phyloP scores from a whole-genome alignment of 2,797 vertebrate genomes.

The Brachyalestes nurse region DNA sequence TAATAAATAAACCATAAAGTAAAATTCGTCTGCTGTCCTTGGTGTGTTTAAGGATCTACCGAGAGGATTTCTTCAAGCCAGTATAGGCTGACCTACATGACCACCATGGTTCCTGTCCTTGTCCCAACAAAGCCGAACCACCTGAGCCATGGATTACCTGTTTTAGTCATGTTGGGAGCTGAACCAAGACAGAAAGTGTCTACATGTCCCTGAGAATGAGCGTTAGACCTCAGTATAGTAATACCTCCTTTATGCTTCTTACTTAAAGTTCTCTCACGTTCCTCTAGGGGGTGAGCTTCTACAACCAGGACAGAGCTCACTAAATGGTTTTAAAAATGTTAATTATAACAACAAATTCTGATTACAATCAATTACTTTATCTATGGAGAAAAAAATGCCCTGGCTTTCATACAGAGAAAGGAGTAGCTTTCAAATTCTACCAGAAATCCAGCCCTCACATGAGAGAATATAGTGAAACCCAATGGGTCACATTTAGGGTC shows the following conservation, averaged over 20 bases:
- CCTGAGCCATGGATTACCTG: background rate
- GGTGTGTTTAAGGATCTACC: background rate
- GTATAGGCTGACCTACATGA: background rate
- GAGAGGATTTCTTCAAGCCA: background rate
- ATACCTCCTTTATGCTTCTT: background rate
- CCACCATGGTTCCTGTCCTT: background rate
- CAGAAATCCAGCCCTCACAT: too few species aligned
- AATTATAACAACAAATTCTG: background rate
- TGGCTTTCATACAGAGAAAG: background rate
- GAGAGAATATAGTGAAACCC: too few species aligned
- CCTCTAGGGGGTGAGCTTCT: conserved; percentile 28
- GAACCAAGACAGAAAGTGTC: background rate
- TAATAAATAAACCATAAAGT: too few species aligned
- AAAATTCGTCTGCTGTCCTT: background rate
- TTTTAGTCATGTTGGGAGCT: background rate
- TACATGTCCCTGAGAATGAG: background rate
- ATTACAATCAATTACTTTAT: background rate
- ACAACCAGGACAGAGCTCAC: background rate
- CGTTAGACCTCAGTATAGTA: background rate
- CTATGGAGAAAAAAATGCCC: background rate
- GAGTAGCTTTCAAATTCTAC: background rate
- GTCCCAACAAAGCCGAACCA: conserved; percentile 2
- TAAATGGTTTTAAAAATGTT: background rate
- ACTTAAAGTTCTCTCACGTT: conserved; percentile 1
- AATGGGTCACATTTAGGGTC: too few species aligned